Percentiles rank a stretch among this genome's conserved stretches.
These are phyloP conservation scores for Isurus oxyrinchus DNA, from an alignment of 2,113 vertebrate genomes.

Conservation along the genomic window DNA sequence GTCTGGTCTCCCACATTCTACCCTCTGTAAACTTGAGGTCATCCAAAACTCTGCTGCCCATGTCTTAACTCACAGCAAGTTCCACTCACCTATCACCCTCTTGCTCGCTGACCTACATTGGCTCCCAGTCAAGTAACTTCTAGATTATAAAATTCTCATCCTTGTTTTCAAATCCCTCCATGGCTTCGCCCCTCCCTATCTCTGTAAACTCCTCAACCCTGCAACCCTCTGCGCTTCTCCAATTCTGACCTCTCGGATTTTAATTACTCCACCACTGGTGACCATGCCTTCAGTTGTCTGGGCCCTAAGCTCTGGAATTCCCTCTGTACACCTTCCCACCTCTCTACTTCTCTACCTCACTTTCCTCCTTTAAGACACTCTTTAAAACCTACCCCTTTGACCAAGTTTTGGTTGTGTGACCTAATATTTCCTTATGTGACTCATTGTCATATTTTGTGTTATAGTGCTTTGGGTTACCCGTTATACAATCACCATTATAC, in stretches of 20 bases:
- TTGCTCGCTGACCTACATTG: background rate
- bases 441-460: background rate
- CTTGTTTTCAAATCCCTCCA: background rate
- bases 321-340: too few species aligned
- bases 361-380: background rate
- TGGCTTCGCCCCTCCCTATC: background rate
- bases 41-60: background rate
- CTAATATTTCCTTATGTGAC: background rate
- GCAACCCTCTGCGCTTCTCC: background rate
- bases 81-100: too few species aligned
- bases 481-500: background rate
- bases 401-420: background rate
- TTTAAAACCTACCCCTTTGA: background rate
- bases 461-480: background rate
- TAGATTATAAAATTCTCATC: background rate
- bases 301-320: background rate
- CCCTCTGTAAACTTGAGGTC: background rate
- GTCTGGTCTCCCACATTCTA: too few species aligned
- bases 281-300: background rate
- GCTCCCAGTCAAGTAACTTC: background rate
- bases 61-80: background rate
- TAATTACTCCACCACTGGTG: too few species aligned
- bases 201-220: background rate
- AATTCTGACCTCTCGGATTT: background rate
- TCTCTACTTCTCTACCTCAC: too few species aligned